Percentiles rank a stretch among this genome's conserved stretches.
Evolutionary conservation across 2,888 invertebrate species (phyloP).

Genomic region (Nymphalis polychloros): DNA sequence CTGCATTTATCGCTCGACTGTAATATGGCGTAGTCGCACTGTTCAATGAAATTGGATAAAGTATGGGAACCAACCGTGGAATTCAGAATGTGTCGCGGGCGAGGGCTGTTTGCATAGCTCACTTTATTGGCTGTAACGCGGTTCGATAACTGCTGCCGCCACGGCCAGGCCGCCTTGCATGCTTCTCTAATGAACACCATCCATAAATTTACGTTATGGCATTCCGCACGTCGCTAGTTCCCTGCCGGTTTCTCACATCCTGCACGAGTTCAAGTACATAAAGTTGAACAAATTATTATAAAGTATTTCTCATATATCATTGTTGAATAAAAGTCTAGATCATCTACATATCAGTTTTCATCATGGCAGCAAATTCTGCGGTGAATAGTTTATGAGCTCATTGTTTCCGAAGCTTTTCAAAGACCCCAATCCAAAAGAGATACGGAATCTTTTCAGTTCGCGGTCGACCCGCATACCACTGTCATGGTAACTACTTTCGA

Average conservation of each 20-base stretch:
- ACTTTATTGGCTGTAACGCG: slow-evolving; percentile 77
- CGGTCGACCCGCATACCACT: slow-evolving; percentile 75
- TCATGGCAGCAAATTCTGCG: slow-evolving; percentile 60
- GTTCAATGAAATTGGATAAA: slow-evolving; percentile 79
- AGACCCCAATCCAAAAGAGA: slow-evolving; percentile 54
- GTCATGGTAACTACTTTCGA: slow-evolving; percentile 54
- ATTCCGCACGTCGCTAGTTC: slow-evolving; percentile 53
- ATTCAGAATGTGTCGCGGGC: slow-evolving; percentile 65
- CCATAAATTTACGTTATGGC: slow-evolving; percentile 56
- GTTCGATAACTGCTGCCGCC: slow-evolving; percentile 57
- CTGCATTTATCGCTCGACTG: slow-evolving; percentile 74
- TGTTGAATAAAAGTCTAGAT: slow-evolving; percentile 18
- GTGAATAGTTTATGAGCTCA: slow-evolving; percentile 75
- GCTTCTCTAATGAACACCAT: slow-evolving; percentile 65
- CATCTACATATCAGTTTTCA: slow-evolving; percentile 24
- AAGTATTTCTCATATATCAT: slow-evolving; percentile 5
- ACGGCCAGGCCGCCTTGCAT: slow-evolving; percentile 44
- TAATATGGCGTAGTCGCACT: slow-evolving; percentile 65
- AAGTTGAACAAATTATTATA: background rate
- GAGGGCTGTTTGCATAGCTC: slow-evolving; percentile 76
- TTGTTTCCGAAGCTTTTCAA: slow-evolving; percentile 68
- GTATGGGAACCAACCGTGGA: slow-evolving; percentile 76
- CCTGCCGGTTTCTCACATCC: background rate
- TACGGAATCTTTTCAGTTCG: slow-evolving; percentile 65
- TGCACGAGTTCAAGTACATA: background rate